Conservation (phyloP, 2,888 invertebrate species). For the Cynaeus angustus region DNA sequence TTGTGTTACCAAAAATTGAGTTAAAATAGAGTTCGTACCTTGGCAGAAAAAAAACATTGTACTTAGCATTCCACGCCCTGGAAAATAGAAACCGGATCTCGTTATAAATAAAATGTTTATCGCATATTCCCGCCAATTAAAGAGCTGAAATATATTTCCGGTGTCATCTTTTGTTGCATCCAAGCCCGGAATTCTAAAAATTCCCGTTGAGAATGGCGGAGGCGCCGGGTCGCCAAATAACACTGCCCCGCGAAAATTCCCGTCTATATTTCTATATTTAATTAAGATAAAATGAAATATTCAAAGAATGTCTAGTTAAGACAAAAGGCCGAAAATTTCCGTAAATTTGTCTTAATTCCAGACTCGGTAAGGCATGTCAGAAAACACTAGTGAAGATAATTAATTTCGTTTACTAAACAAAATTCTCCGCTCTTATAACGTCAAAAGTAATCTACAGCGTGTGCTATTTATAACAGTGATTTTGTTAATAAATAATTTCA, state of each 20-base stretch:
- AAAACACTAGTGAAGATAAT: not conserved
- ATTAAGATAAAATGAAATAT: constrained; percentile 24
- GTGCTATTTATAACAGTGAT: constrained; percentile 14
- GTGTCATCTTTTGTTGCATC: not conserved
- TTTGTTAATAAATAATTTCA: constrained; percentile 33
- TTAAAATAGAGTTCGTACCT: too few relatives aligned
- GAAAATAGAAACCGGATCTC: too few relatives aligned
- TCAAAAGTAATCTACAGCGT: not conserved
- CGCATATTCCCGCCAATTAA: not conserved
- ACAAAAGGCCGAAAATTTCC: constrained; percentile 4
- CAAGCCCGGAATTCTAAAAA: not conserved
- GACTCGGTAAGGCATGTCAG: not conserved
- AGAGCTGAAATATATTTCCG: not conserved
- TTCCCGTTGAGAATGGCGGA: constrained; percentile 23
- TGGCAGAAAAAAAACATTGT: too few relatives aligned
- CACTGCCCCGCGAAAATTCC: constrained; percentile 9
- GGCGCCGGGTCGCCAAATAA: constrained; percentile 21
- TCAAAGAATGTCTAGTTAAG: constrained; percentile 15
- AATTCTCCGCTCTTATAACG: not conserved
- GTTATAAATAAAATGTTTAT: too few relatives aligned
- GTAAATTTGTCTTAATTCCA: constrained; percentile 23
- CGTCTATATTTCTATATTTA: constrained; percentile 23
- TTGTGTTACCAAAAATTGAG: too few relatives aligned
- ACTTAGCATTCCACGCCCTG: too few relatives aligned
- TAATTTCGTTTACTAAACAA: constrained; percentile 10